phyloP scores from a whole-genome alignment of 2,888 invertebrate genomes.

The Glaucopsyche alexis region DNA sequence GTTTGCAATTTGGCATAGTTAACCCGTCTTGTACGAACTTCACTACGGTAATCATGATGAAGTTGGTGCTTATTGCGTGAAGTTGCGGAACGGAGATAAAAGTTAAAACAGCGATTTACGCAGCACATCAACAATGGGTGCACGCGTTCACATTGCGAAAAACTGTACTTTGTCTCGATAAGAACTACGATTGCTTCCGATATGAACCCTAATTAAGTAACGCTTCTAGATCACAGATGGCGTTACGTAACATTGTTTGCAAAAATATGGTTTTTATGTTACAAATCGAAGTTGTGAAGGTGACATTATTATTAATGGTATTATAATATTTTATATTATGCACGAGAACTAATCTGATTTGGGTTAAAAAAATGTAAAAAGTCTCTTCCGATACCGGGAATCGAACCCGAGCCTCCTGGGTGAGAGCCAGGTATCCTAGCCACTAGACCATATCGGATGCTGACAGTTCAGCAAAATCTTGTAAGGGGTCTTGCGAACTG shows the following conservation, averaged over 20 bases:
- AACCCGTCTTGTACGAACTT: not conserved
- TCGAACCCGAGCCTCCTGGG: constrained; percentile 87
- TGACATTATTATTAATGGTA: no score
- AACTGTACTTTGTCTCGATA: constrained; percentile 40
- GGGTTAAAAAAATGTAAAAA: constrained; percentile 33
- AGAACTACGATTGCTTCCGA: constrained; percentile 42
- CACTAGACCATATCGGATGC: constrained; percentile 82
- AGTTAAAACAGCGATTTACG: constrained; percentile 5
- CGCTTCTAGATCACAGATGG: constrained; percentile 55
- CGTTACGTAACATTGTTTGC: constrained; percentile 42
- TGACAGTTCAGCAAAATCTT: not conserved
- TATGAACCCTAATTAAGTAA: constrained; percentile 46
- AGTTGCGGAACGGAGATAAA: constrained; percentile 21
- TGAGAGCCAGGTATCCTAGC: constrained; percentile 86
- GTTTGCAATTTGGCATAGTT: not conserved
- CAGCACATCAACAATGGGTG: constrained; percentile 34
- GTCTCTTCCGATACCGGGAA: constrained; percentile 82
- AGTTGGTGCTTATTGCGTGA: not conserved
- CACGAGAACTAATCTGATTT: not conserved
- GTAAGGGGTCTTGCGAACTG: not conserved
- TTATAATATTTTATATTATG: not conserved
- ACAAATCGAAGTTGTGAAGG: not conserved
- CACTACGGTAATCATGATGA: not conserved
- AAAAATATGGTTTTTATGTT: not conserved
- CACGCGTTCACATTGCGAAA: constrained; percentile 41